phyloP scores from a whole-genome alignment of 2,797 vertebrate genomes.

The Coranthus polyacanthus region DNA sequence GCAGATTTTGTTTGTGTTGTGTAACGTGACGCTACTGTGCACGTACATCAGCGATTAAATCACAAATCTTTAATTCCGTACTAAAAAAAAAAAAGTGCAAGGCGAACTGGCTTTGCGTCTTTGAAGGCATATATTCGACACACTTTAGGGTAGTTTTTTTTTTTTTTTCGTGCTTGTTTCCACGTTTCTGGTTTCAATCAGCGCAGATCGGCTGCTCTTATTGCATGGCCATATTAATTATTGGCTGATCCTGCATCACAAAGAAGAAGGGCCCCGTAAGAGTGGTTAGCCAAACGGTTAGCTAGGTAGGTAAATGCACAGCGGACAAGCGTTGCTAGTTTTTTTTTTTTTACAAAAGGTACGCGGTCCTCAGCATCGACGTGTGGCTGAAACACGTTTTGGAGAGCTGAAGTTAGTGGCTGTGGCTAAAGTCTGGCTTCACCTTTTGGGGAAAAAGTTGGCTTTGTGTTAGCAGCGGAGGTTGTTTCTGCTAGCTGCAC shows the following conservation, averaged over 20 bases:
- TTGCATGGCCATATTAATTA: slow-evolving; percentile 81
- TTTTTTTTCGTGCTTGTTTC: not conserved
- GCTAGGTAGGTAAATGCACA: slow-evolving; percentile 62
- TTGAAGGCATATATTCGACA: accelerated
- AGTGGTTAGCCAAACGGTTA: slow-evolving; percentile 73
- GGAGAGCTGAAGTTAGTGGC: not conserved
- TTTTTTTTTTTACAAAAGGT: not conserved
- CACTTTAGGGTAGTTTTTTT: not conserved
- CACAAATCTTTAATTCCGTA: slow-evolving; percentile 28
- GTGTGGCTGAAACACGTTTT: not conserved
- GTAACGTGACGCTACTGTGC: slow-evolving; percentile 23
- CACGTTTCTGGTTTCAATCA: not conserved
- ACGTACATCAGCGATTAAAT: slow-evolving; percentile 28
- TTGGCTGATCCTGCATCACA: slow-evolving; percentile 83
- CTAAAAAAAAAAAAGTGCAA: not conserved
- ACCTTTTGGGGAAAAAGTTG: slow-evolving; percentile 46
- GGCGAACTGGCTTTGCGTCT: not conserved
- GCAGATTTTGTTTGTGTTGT: slow-evolving; percentile 19
- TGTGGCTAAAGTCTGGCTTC: not conserved
- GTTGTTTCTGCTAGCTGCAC: slow-evolving; percentile 53
- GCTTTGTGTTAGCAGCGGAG: slow-evolving; percentile 48
- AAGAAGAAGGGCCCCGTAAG: slow-evolving; percentile 77
- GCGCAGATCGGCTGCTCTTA: slow-evolving; percentile 44
- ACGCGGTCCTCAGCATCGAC: too few species aligned
- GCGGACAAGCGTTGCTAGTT: slow-evolving; percentile 27